Evolutionary conservation across 2,797 vertebrate species (phyloP).

Genomic region (Tolypeutes matacus): DNA sequence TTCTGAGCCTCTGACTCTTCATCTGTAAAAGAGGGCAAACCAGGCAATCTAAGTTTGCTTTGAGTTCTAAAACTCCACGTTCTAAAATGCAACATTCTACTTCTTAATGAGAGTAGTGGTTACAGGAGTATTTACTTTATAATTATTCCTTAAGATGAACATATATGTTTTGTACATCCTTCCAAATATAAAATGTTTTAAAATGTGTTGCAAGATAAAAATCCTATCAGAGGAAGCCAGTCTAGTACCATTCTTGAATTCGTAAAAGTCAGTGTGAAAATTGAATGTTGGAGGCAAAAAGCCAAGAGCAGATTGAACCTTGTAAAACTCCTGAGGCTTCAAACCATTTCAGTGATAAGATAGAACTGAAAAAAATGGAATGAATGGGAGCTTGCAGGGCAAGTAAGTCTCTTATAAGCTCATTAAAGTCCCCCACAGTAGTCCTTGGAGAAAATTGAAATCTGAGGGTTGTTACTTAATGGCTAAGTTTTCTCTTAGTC

Average conservation of each 20-base stretch:
- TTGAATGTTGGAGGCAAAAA: constrained; percentile 73
- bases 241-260: constrained; percentile 73
- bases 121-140: constrained; percentile 52
- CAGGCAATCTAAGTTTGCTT: neutral
- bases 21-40: neutral
- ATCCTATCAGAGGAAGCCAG: constrained; percentile 69
- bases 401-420: constrained; percentile 54
- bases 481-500: constrained; percentile 58
- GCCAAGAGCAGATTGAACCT: constrained; percentile 66
- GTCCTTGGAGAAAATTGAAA: constrained; percentile 77
- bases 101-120: constrained; percentile 35
- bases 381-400: constrained; percentile 63
- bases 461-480: constrained; percentile 57
- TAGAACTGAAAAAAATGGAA: constrained; percentile 59
- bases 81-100: constrained; percentile 42
- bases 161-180: constrained; percentile 61
- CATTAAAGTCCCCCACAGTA: constrained; percentile 46
- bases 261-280: constrained; percentile 75
- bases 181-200: constrained; percentile 70
- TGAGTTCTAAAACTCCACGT: constrained; percentile 28
- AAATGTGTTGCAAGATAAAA: constrained; percentile 69
- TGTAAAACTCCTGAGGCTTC: constrained; percentile 73
- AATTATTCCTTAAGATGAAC: constrained; percentile 64
- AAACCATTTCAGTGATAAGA: constrained; percentile 75
- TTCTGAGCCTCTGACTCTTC: neutral